Conservation (phyloP, 2,888 invertebrate species). For the Cephus pygmeus region DNA sequence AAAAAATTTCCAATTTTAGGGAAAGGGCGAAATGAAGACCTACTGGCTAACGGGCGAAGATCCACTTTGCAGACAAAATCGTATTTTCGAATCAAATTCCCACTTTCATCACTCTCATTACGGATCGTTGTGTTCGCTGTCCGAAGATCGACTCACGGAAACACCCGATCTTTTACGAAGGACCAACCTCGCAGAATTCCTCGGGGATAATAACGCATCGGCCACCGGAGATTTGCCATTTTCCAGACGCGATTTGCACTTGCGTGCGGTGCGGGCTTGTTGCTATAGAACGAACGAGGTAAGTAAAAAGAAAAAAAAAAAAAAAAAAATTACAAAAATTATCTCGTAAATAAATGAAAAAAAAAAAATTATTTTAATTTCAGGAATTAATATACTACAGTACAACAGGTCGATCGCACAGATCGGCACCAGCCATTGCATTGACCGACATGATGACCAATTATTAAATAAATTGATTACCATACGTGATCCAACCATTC, state of each 20-base stretch:
- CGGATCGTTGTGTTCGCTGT: slow-evolving; percentile 32
- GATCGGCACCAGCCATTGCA: slow-evolving; percentile 20
- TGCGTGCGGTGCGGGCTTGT: slow-evolving; percentile 15
- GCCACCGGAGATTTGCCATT: slow-evolving; percentile 9
- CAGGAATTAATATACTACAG: slow-evolving; percentile 20
- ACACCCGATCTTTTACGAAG: slow-evolving; percentile 67
- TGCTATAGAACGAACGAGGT: slow-evolving; percentile 20
- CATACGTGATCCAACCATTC: background rate
- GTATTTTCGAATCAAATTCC: slow-evolving; percentile 64
- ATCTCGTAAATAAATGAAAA: background rate
- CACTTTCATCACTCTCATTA: slow-evolving; percentile 58
- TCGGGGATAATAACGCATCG: slow-evolving; percentile 31
- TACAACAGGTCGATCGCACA: slow-evolving; percentile 14
- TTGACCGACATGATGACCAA: slow-evolving; percentile 21
- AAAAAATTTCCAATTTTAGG: slow-evolving; percentile 64
- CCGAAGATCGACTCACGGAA: slow-evolving; percentile 58
- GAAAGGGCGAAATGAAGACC: slow-evolving; percentile 81
- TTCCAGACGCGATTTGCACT: slow-evolving; percentile 10
- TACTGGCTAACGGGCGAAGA: slow-evolving; percentile 79
- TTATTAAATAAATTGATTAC: slow-evolving; percentile 2
- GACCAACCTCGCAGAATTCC: slow-evolving; percentile 59
- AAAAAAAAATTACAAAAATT: background rate
- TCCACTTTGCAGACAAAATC: slow-evolving; percentile 65
- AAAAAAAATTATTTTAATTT: background rate
- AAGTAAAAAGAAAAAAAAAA: background rate